These are phyloP conservation scores for Xiphophorus birchmanni DNA, from an alignment of 2,797 vertebrate species.

Conservation along the genomic window DNA sequence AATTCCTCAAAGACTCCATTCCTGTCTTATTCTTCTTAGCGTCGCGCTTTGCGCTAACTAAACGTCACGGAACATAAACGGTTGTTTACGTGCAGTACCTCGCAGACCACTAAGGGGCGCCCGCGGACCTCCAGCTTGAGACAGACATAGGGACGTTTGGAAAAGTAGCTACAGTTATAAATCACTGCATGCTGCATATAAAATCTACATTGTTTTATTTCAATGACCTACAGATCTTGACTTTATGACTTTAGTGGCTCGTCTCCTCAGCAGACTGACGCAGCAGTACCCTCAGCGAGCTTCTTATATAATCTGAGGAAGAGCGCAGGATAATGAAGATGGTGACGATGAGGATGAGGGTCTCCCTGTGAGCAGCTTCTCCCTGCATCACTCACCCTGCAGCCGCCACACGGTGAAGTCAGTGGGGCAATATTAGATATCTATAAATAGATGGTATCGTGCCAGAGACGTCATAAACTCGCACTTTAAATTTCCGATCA, in stretches of 20 bases:
- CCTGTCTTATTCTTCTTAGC: no score
- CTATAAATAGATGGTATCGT: conserved; percentile 44
- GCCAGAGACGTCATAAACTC: conserved; percentile 9
- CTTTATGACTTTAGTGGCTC: conserved; percentile 3
- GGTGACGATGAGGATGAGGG: conserved; percentile 2
- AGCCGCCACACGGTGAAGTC: conserved; percentile 17
- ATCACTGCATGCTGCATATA: background rate
- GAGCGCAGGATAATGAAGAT: conserved; percentile 4
- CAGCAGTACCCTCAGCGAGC: conserved; percentile 38
- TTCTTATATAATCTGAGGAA: conserved; percentile 57
- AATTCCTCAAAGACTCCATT: no score
- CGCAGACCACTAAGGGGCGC: no score
- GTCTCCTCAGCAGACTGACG: conserved; percentile 21
- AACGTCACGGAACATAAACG: no score
- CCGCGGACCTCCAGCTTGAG: background rate
- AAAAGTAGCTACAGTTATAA: background rate
- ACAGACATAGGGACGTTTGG: background rate
- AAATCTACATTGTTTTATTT: background rate
- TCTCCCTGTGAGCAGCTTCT: conserved; percentile 7
- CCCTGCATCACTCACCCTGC: conserved; percentile 42
- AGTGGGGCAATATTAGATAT: conserved; percentile 26
- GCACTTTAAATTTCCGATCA: conserved; percentile 18
- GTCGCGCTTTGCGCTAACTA: no score
- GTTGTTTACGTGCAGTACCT: no score
- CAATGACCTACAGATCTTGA: background rate